Evolutionary conservation across 1,140 invertebrate species (phyloP), one percentile per base, ranked within the genome.

Genomic region (Muscidifurax raptorellus): DNA sequence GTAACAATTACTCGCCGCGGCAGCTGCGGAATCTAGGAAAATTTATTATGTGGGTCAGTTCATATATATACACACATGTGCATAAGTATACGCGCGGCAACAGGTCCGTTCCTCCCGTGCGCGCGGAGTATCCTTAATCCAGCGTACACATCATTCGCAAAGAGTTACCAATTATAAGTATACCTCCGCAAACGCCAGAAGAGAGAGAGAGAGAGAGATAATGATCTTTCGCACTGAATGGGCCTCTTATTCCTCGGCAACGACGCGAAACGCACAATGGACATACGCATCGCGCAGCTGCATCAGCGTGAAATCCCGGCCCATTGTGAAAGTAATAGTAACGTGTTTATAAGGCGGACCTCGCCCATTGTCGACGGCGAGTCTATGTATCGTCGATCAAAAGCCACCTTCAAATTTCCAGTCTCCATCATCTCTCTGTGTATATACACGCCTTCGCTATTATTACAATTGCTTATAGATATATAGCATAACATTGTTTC

Each of bases 161-260:
- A 59, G 52, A 76, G 40, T 76, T 78, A 78, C 82, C 75, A 83
- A 83, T 83, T 83, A 78, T 78, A 78, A 83, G 76, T 66, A 59
- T 13, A 32, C 25, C 9, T 22, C 10, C 67, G 52, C 18, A 28
- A 28, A 30, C 66, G 66, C 25, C 66, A 27, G n/a, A 6, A n/a
- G 64, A 27, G 12, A 27, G 74, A 25, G 36, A 27, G 13, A 27
- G n/a, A 12, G 72, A 10, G 36, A 22, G 82, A 83, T 83, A 83
- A 78, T 36, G 66, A 78, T 83, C 82, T 78, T 78, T 67, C 64
- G 40, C 82, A 67, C 74, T 64, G 69, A 82, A 82, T 74, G 44
- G 44, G 52, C 47, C 66, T 28, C 32, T 44, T 64, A 32, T 77
- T 69, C 25, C 52, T 22, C 64, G 59, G 27, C 71, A 64, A 64